phyloP scores from a whole-genome alignment of 2,888 invertebrate genomes.

The Ophion obscuratus region DNA sequence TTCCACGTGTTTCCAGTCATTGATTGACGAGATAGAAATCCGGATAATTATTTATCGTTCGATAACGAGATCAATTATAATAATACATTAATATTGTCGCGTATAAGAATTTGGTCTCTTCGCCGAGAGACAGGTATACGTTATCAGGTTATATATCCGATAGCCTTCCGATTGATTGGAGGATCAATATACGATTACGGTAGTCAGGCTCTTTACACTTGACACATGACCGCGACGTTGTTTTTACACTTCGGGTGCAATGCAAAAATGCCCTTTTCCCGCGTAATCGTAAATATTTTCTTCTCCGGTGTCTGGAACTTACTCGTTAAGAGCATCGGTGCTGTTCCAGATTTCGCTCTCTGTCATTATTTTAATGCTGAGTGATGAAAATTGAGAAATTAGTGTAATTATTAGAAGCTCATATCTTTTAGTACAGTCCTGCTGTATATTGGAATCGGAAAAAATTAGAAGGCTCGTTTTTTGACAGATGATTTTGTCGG shows the following conservation, averaged over 20 bases:
- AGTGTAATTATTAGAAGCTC: constrained; percentile 15
- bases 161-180: constrained; percentile 29
- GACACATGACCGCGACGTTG: constrained; percentile 29
- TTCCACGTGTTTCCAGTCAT: constrained; percentile 9
- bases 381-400: not conserved
- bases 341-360: constrained; percentile 5
- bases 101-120: constrained; percentile 4
- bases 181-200: constrained; percentile 32
- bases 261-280: not conserved
- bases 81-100: not conserved
- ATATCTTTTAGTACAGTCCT: not conserved
- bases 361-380: not conserved
- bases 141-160: constrained; percentile 15
- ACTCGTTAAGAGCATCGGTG: constrained; percentile 10
- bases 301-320: not conserved
- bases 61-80: constrained; percentile 2
- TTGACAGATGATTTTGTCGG: too few relatives aligned
- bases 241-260: constrained; percentile 5
- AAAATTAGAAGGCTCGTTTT: too few relatives aligned
- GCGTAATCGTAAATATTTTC: not conserved
- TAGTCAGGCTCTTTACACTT: constrained; percentile 57
- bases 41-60: not conserved
- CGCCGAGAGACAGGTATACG: not conserved
- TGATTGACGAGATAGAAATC: not conserved
- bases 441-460: too few relatives aligned